Conservation (phyloP, 2,888 invertebrate genomes). For the Mystacides longicornis region DNA sequence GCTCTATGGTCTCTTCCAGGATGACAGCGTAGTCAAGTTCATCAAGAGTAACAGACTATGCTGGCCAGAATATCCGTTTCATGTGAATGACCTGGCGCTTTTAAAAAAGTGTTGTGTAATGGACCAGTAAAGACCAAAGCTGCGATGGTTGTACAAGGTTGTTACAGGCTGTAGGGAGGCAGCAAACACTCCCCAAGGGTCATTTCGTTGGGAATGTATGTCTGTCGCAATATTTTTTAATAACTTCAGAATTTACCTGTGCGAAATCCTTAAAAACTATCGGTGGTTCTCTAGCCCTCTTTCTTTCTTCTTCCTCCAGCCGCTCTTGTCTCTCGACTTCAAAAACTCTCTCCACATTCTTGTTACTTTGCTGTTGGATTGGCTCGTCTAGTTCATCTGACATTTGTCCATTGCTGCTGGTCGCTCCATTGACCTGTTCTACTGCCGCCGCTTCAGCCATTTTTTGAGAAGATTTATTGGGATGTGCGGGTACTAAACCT, state of each 20-base stretch:
- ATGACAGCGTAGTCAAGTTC: no score
- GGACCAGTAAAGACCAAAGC: no score
- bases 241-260: constrained; percentile 64
- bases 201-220: no score
- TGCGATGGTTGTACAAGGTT: no score
- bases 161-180: no score
- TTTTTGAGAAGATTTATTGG: constrained; percentile 4
- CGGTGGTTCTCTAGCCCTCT: constrained; percentile 68
- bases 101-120: no score
- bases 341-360: constrained; percentile 46
- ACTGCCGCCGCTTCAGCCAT: constrained; percentile 43
- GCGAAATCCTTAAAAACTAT: constrained; percentile 65
- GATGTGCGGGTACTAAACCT: constrained; percentile 21
- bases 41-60: no score
- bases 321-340: constrained; percentile 58
- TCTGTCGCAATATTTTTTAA: no score
- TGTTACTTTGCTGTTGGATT: constrained; percentile 33
- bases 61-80: no score
- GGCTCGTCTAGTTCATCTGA: constrained; percentile 36
- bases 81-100: no score
- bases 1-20: no score
- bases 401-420: constrained; percentile 28
- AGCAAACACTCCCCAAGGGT: no score
- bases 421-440: constrained; percentile 26
- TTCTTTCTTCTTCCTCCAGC: constrained; percentile 60